Conservation (phyloP, 1,140 invertebrate species). For the Pachyrhynchus sulphureomaculatus region DNA sequence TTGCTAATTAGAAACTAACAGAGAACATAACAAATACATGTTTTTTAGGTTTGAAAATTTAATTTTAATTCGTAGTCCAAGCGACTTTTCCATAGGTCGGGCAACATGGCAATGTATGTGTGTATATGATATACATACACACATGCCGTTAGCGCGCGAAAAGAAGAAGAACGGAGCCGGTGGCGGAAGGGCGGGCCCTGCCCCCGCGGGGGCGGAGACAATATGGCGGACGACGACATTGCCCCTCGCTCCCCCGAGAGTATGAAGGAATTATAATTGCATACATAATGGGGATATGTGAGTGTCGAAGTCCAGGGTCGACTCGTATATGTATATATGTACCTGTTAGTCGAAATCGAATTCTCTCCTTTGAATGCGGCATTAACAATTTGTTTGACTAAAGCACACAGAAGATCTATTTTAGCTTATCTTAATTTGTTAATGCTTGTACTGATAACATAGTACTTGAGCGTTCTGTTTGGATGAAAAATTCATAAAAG, state of each 20-base stretch:
- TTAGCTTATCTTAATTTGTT: too few species aligned
- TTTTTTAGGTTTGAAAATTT: background rate
- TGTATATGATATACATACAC: slow-evolving; percentile 30
- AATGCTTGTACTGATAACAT: too few species aligned
- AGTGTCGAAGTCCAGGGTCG: slow-evolving; percentile 23
- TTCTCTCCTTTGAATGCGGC: too few species aligned
- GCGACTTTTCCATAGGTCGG: background rate
- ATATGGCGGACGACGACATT: slow-evolving; percentile 52
- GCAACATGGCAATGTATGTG: slow-evolving; percentile 18
- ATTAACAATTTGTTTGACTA: too few species aligned
- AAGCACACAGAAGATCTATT: too few species aligned
- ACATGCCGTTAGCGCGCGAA: slow-evolving; percentile 31
- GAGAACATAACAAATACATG: background rate
- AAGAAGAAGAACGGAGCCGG: slow-evolving; percentile 26
- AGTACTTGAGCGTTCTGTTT: too few species aligned
- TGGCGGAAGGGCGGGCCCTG: slow-evolving; percentile 44
- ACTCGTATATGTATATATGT: slow-evolving; percentile 8
- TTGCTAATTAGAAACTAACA: background rate
- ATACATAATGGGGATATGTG: slow-evolving; percentile 43
- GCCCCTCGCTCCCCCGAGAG: slow-evolving; percentile 44
- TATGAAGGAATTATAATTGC: slow-evolving; percentile 50
- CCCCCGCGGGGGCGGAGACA: slow-evolving; percentile 50
- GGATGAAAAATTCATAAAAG: too few species aligned
- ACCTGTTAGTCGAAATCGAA: too few species aligned
- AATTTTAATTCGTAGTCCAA: background rate